Percentiles rank a stretch among this genome's conserved stretches.
Evolutionary conservation across 2,797 vertebrate genomes (phyloP).

Genomic region (Gymnothorax reevesii): DNA sequence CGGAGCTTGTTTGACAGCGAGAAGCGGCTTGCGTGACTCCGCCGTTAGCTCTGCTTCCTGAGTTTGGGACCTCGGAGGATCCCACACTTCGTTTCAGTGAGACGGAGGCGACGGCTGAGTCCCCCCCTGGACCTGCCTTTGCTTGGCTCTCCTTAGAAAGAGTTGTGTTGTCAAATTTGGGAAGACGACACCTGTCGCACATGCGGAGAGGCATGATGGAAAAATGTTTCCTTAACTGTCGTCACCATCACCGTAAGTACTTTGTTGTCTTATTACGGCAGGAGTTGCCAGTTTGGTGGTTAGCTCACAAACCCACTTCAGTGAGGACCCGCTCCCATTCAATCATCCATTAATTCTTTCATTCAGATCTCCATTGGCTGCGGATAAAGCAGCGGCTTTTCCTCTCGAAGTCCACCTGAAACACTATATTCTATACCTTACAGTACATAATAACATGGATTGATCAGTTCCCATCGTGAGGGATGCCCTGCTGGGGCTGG

Average conservation of each 20-base stretch:
- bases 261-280: neutral
- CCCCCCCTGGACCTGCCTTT: neutral
- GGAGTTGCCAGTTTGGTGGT: too few relatives aligned
- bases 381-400: too few relatives aligned
- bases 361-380: too few relatives aligned
- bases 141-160: neutral
- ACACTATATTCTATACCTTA: too few relatives aligned
- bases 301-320: neutral
- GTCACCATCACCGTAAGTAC: neutral
- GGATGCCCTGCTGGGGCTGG: neutral
- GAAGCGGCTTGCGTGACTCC: neutral
- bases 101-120: neutral
- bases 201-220: neutral
- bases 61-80: neutral
- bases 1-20: neutral
- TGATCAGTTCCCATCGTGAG: too few relatives aligned
- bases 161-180: neutral
- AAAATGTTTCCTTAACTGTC: neutral
- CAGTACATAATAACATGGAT: too few relatives aligned
- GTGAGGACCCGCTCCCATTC: neutral
- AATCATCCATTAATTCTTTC: too few relatives aligned
- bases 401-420: too few relatives aligned
- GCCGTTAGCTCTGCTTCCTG: neutral
- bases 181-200: neutral
- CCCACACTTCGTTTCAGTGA: neutral